Evolutionary conservation across 2,113 vertebrate species (phyloP), one percentile per base, ranked within the genome.

Genomic region (Boulengeromyrus knoepffleri): DNA sequence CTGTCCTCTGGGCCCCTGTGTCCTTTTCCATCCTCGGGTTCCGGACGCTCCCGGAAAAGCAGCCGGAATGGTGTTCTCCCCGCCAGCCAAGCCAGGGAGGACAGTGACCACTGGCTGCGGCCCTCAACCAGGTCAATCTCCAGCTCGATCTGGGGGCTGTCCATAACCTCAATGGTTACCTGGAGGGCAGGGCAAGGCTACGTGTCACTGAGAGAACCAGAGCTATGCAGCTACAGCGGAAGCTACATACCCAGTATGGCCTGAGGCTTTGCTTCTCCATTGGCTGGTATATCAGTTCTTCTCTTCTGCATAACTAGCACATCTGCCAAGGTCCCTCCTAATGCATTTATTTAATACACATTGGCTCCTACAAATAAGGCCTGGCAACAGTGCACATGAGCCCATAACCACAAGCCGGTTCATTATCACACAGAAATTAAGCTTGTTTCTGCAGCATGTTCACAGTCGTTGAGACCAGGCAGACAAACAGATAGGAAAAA

Each of bases 81-180:
- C 4, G 95, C 95, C 83, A 95, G 27, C 97, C 96, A 97, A 91
- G 96, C 94, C 74, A 96, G 93, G 4, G 96, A 93, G 0, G 87
- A 92, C 88, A 96, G 89, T 50, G 97, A 96, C 97, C 96, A 97
- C 92, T 94, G 95, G 47, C 93, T 95, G 42, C 94, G 96, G 24
- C 95, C 95, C 84, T 97, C 96, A 84, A 95, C 91, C 87, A 97
- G 93, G 91, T 97, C 97, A 96, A 97, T 97, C 93, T 98, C 97
- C 62, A 98, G 95, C 93, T 98, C 96, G 0, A 96, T 95, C 94
- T 97, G 97, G 88, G 96, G 93, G 89, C 96, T 94, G 17, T 97
- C 96, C 46, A 96, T 96, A 58, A 97, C 97, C 94, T 98, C 96
- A 0, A 97, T 97, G 90, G 96, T 97, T 42, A 97, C 97, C 97